These are phyloP conservation scores for Peromyscus attwateri DNA, from an alignment of 2,797 vertebrate genomes.

Conservation along the genomic window DNA sequence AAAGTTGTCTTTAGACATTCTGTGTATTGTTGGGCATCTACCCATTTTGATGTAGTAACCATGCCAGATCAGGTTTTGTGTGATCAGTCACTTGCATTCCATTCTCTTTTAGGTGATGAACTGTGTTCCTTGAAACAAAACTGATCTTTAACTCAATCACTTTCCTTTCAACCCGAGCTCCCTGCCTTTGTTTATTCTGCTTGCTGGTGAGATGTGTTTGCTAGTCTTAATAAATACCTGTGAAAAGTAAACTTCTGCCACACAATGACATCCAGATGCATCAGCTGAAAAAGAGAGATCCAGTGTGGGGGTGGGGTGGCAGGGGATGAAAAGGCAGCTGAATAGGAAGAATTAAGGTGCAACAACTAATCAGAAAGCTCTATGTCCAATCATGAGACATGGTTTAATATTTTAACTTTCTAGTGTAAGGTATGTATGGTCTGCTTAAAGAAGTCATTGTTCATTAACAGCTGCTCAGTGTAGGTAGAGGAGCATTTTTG, in stretches of 20 bases:
- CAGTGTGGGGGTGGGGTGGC: not conserved
- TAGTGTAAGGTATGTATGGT: not conserved
- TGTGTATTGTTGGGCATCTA: not conserved
- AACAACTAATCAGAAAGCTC: not conserved
- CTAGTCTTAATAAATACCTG: not conserved
- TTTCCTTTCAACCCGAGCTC: not conserved
- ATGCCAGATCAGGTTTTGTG: not conserved
- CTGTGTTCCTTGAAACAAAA: not conserved
- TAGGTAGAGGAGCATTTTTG: conserved; percentile 10
- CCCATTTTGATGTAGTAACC: not conserved
- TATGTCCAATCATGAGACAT: not conserved
- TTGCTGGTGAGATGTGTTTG: not conserved
- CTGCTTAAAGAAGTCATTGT: not conserved
- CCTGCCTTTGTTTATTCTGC: not conserved
- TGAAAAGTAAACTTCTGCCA: not conserved
- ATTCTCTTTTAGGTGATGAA: not conserved
- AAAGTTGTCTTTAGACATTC: not conserved
- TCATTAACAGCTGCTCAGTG: not conserved
- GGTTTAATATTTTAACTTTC: not conserved
- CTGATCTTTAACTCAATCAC: not conserved
- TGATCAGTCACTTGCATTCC: not conserved
- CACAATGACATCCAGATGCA: accelerated
- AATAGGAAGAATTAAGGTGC: not conserved
- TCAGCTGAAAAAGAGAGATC: not conserved
- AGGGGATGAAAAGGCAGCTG: not conserved